Percentiles rank a stretch among this genome's conserved stretches.
Evolutionary conservation across 2,888 invertebrate species (phyloP).

Genomic region (Galeruca laticollis): DNA sequence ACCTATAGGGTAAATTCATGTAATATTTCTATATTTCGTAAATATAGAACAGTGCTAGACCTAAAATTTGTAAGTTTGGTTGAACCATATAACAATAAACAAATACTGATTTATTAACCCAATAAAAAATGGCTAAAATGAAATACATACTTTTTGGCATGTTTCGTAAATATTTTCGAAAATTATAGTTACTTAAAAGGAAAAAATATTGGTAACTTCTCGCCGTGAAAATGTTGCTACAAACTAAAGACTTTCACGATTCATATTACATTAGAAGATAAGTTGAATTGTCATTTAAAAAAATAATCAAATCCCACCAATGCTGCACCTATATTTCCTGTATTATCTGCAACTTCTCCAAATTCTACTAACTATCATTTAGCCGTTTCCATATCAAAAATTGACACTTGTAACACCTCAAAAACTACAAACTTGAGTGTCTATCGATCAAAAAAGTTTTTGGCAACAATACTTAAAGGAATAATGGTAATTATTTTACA

Average conservation of each 20-base stretch:
- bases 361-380: background rate
- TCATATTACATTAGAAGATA: background rate
- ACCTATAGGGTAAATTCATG: background rate
- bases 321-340: background rate
- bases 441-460: too few relatives aligned
- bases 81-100: slow-evolving; percentile 10
- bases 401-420: too few relatives aligned
- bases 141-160: slow-evolving; percentile 14
- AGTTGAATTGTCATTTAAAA: background rate
- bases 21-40: background rate
- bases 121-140: slow-evolving; percentile 6
- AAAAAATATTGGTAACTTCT: background rate
- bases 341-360: background rate
- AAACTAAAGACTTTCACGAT: background rate
- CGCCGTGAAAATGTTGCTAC: background rate
- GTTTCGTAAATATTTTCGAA: slow-evolving; percentile 6
- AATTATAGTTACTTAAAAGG: background rate
- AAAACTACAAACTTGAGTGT: background rate
- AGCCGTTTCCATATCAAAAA: background rate
- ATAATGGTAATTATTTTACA: background rate
- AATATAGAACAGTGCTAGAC: background rate
- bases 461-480: too few relatives aligned
- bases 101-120: slow-evolving; percentile 16
- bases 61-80: slow-evolving; percentile 5
- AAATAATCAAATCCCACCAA: background rate